These are phyloP conservation scores for Erethizon dorsatum DNA, from an alignment of 2,797 vertebrate genomes.

Conservation along the genomic window DNA sequence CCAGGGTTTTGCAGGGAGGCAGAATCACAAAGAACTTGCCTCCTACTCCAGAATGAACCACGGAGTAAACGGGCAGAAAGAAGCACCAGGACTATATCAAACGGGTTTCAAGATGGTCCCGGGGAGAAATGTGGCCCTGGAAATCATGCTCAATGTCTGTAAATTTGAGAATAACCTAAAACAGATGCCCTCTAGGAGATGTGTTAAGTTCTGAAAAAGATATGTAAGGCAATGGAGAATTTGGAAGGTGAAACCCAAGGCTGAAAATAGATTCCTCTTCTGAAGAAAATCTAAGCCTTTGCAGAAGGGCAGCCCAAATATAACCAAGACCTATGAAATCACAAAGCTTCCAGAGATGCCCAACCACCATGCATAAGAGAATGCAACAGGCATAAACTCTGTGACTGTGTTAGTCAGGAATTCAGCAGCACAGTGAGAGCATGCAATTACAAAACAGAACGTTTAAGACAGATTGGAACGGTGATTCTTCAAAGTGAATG, in stretches of 20 bases:
- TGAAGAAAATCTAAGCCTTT: neutral
- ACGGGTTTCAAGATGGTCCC: neutral
- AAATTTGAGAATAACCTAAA: constrained; percentile 29
- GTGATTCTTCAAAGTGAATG: constrained; percentile 5
- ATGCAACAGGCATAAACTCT: neutral
- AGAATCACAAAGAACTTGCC: neutral
- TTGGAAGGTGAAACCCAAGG: neutral
- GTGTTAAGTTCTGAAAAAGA: neutral
- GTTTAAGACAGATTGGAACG: constrained; percentile 9
- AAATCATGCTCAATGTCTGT: neutral
- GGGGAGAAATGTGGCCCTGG: neutral
- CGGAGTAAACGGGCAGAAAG: constrained; percentile 11
- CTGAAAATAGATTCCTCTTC: constrained; percentile 28
- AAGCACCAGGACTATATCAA: neutral
- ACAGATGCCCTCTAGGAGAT: neutral
- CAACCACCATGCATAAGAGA: neutral
- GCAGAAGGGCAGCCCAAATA: constrained; percentile 29
- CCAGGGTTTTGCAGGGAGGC: neutral
- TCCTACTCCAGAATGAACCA: constrained; percentile 26
- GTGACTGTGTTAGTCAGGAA: neutral
- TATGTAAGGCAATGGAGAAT: neutral
- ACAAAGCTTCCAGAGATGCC: neutral
- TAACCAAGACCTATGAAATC: constrained; percentile 13
- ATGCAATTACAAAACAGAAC: neutral
- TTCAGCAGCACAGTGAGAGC: neutral